A percentile compares a stretch with the other conserved stretches of the same genome.
Conservation (phyloP, 2,888 invertebrate genomes). For the Tinea semifulvella region DNA sequence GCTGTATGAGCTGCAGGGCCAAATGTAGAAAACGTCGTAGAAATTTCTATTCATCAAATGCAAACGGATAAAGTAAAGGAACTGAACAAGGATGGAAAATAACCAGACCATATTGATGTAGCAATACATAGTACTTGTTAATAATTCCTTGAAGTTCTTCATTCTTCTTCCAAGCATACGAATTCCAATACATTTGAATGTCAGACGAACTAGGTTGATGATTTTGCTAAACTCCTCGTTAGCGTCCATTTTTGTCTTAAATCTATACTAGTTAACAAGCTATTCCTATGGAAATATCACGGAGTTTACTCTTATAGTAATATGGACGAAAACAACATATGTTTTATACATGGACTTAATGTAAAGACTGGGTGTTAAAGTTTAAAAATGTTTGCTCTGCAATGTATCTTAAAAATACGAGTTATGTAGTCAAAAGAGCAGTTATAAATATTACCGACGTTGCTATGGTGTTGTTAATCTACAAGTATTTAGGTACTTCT, state of each 20-base stretch:
- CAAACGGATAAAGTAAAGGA: neutral
- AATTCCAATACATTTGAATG: neutral
- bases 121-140: neutral
- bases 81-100: neutral
- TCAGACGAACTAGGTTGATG: neutral
- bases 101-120: slow-evolving; percentile 3
- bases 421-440: no score
- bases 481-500: no score
- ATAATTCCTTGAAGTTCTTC: neutral
- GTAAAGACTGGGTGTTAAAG: no score
- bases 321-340: no score
- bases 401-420: no score
- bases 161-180: neutral
- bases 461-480: no score
- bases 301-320: no score
- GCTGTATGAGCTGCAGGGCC: neutral
- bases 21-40: neutral
- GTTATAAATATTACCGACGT: no score
- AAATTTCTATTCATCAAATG: slow-evolving; percentile 4
- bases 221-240: neutral
- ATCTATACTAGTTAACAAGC: no score
- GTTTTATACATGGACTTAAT: no score
- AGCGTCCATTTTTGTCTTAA: neutral
- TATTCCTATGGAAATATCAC: no score
- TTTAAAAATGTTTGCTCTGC: no score